Base-by-base conservation (phyloP, 2,797 vertebrate genomes). In the Schizopygopsis pylzovi region DNA sequence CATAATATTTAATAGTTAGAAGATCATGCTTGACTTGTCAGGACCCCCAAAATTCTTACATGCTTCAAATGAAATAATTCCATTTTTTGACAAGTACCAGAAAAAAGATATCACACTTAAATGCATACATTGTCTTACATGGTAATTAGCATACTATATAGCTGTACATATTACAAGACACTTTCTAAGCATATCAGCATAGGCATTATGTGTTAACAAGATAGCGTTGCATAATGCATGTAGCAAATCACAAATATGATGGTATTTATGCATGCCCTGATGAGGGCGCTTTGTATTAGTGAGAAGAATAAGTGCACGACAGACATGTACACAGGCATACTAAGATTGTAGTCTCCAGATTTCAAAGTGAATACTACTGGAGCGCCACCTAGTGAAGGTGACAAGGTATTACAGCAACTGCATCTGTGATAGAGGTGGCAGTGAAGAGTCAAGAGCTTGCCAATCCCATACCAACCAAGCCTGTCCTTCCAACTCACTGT, bases 91-190 rank as follows among this genome's bases (percentile, higher is more conserved):
- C 71, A 63, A 89, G 90, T 95, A 95, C 93, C 94, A 93, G 89
- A 93, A 92, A 94, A 54, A 52, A 88, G 83, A 89, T 89, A 93
- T 90, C 88, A 92, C 92, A 91, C 93, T 93, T 94, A 90, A 94
- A 93, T 88, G 92, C 91, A 93, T 92, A 93, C 85, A 90, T 91
- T 81, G 87, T 93, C 90, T 92, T 92, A 92, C 93, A 95, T 92
- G 92, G 90, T 89, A 91, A 93, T 94, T 93, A 94, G 91, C 93
- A 94, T 92, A 91, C 83, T 82, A 93, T 90, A 93, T 89, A 92
- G 91, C 92, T 93, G 93, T 92, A 94, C 92, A 93, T 91, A 90
- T 92, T 91, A 93, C 91, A 91, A 92, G 91, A 94, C 93, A 93
- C 89, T 92, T 93, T 72, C 84, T 76, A 85, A 85, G 87, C 86